Percentiles rank a stretch among this genome's conserved stretches.
phyloP scores from a whole-genome alignment of 2,797 vertebrate species.

The Myotis findleyi region DNA sequence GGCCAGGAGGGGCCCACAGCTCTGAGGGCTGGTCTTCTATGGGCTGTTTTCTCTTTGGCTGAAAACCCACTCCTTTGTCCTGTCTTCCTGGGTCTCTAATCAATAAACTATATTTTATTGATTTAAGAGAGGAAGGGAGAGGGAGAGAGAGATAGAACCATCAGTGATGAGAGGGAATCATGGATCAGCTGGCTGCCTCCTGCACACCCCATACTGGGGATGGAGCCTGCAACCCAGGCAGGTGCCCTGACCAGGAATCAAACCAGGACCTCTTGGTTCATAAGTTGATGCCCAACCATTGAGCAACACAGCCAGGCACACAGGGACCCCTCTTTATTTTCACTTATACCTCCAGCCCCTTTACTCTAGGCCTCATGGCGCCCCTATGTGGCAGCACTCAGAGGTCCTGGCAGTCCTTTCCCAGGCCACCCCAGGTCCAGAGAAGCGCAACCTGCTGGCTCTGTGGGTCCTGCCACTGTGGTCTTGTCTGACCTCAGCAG shows the following conservation, averaged over 20 bases:
- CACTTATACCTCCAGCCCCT: rapidly evolving
- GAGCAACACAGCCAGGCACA: rapidly evolving
- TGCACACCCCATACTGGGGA: too few species aligned
- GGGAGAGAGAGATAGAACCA: too few species aligned
- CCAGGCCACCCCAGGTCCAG: rapidly evolving
- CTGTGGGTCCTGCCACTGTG: not conserved
- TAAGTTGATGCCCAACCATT: too few species aligned
- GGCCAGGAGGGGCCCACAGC: not conserved
- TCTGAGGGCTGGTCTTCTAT: not conserved
- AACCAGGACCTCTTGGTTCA: too few species aligned
- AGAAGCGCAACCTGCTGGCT: rapidly evolving
- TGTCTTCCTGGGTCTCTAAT: not conserved
- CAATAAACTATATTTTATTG: too few species aligned
- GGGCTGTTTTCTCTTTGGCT: not conserved
- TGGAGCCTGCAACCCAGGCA: too few species aligned
- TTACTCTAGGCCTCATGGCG: rapidly evolving
- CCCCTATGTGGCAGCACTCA: not conserved
- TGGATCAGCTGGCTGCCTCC: too few species aligned
- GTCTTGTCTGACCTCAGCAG: not conserved
- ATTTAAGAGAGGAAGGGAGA: too few species aligned
- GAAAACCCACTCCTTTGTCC: not conserved
- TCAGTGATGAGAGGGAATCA: too few species aligned
- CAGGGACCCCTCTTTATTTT: too few species aligned
- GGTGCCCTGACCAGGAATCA: too few species aligned
- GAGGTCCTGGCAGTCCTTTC: not conserved